Conservation (phyloP, 1,140 invertebrate species). For the Pseudomyrmex sp. region DNA sequence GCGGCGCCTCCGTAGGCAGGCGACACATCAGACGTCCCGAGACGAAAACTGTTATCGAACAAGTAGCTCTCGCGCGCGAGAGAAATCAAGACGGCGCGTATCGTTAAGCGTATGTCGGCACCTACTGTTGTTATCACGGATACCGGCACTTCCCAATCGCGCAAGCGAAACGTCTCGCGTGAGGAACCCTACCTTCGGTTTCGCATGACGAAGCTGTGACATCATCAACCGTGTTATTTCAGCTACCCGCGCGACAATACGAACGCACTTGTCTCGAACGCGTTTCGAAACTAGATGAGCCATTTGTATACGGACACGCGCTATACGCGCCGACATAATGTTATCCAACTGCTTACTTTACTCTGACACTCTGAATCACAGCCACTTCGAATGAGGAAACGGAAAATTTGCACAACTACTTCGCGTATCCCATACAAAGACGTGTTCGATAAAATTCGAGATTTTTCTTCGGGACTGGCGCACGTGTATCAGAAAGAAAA, state of each 20-base stretch:
- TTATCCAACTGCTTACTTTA: neutral
- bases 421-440: constrained; percentile 16
- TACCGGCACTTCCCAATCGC: constrained; percentile 43
- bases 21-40: constrained; percentile 24
- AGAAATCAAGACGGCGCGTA: neutral
- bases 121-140: constrained; percentile 54
- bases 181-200: neutral
- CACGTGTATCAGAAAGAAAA: constrained; percentile 33
- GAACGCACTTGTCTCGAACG: constrained; percentile 34
- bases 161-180: constrained; percentile 59
- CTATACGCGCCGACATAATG: constrained; percentile 7
- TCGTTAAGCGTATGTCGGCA: constrained; percentile 55
- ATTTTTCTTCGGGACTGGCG: constrained; percentile 13
- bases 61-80: constrained; percentile 7
- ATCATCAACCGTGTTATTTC: constrained; percentile 71
- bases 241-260: constrained; percentile 37
- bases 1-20: constrained; percentile 17
- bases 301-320: constrained; percentile 49
- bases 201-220: constrained; percentile 46
- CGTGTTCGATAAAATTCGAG: neutral
- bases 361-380: neutral
- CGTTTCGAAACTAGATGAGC: constrained; percentile 49
- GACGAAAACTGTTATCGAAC: constrained; percentile 24
- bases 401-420: constrained; percentile 27
- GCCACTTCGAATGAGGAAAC: constrained; percentile 5